These are phyloP conservation scores for Pilophorus perplexus DNA, from an alignment of 2,888 invertebrate genomes.

Conservation along the genomic window DNA sequence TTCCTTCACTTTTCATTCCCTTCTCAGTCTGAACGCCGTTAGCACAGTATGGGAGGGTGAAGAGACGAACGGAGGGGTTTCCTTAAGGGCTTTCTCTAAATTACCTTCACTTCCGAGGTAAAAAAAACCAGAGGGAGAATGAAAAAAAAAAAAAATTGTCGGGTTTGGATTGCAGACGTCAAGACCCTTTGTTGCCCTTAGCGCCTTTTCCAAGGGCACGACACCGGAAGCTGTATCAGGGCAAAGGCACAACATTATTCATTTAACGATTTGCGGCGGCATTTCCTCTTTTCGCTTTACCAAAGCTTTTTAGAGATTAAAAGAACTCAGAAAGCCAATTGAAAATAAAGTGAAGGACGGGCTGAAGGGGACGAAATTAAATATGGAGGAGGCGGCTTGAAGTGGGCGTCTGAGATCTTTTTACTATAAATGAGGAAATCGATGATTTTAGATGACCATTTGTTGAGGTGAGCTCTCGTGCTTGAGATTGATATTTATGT, in stretches of 20 bases:
- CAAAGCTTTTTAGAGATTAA: no score
- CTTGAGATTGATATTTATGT: no score
- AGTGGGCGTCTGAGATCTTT: no score
- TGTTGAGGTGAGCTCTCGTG: no score
- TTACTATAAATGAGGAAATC: no score
- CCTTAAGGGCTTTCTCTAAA: conserved; percentile 29
- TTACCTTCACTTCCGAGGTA: conserved; percentile 24
- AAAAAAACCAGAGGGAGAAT: neutral
- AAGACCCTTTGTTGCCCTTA: conserved; percentile 10
- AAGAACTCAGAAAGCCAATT: no score
- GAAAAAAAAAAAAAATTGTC: neutral
- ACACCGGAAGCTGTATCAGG: conserved; percentile 4
- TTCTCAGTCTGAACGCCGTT: neutral
- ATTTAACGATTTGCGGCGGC: conserved; percentile 9
- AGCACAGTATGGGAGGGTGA: neutral
- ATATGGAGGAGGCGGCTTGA: no score
- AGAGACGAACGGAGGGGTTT: conserved; percentile 17
- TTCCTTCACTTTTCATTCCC: neutral
- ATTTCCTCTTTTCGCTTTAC: neutral
- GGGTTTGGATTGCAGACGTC: conserved; percentile 23
- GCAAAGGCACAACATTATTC: conserved; percentile 4
- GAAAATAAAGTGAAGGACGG: no score
- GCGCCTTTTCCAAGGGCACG: conserved; percentile 18
- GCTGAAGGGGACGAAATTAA: no score
- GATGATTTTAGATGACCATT: no score